Evolutionary conservation across 2,888 invertebrate genomes (phyloP), one percentile per base, ranked within the genome.

Genomic region (Hofmannophila pseudospretella): DNA sequence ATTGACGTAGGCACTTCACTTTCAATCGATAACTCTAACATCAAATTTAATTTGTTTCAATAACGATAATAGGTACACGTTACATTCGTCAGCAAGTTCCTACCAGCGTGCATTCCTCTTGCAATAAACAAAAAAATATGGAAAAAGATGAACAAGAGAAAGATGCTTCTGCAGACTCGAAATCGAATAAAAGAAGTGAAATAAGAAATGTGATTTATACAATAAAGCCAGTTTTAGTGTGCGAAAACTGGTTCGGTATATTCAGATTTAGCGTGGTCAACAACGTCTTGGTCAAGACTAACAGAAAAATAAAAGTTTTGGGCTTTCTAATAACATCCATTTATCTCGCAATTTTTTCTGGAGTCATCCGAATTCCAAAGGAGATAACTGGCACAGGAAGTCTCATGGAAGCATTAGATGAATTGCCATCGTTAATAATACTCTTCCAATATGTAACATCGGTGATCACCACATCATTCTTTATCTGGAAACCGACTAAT

Each of bases 241-340:
- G 60, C 14, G 73, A 74, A 46, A 49, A 56, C 34, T 23, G 45
- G n/a, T 69, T 54, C 34, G 77, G 76, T 14, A 64, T 75, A 46
- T 65, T 62, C 25, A 48, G 74, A 47, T 67, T 66, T 34, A 49
- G 51, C 49, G 51, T 51, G 7, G 44, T 41, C 1, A 44, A 59
- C 9, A 58, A 54, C 19, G 41, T 51, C 13, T 22, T 70, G 10
- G 14, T 47, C 2, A 41, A 51, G 1, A 48, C 65, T 12, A 58
- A 37, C 19, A 51, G 41, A 38, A 42, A 29, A 29, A 60, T 65
- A 53, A 76, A 69, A 44, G 8, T 47, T 0, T 45, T 58, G 7
- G 50, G 58, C 4, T 34, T 60, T 7, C 2, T 58, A 1, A 14
- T 51, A 2, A 39, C 54, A 1, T 13, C 51, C 1, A 9, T 41